Base-by-base conservation (phyloP, 2,797 vertebrate species). In the Molothrus aeneus region DNA sequence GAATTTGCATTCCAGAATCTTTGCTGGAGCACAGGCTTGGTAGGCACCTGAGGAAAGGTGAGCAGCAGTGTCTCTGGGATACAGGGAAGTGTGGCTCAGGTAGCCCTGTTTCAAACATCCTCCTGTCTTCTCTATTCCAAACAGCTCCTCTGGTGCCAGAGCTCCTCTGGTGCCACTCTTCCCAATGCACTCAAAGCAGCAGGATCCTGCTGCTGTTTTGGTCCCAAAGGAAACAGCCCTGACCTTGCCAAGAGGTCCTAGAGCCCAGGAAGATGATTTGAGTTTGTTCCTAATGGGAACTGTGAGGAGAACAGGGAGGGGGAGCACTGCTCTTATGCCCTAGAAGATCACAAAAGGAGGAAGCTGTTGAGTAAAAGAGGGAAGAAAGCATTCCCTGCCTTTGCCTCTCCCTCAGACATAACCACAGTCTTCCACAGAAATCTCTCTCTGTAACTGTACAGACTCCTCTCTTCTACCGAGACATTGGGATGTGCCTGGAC, bases 101-200 rank as follows among this genome's bases (percentile, higher is more conserved):
- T 4, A 75, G 15, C 13, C 24, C 17, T 74, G 6, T n/a, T 43
- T 66, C 4, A 80, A 47, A 43, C 17, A 32, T 9, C 10, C 38
- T 82, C 8, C 18, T 5, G 1, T 26, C 59, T 65, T 34, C 40
- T 6, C 22, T 6, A 7, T 7, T 61, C 21, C 48, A 42, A 14
- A 17, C 25, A 43, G 32, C 13, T 78, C 9, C 43, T 50, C 40
- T 6, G 6, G 31, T 4, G 3, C 6, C 38, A 8, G 57, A 54
- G 25, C 13, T 77, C 11, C 42, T 50, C 32, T 7, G 5, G 31
- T 4, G 3, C 6, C 43, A 8, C 13, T 68, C 40, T 69, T 10
- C 20, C 24, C 13, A 19, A 12, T 2, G 16, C 16, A 10, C n/a
- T 20, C 0, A 0, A 13, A 61, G 34, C 0, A 3, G 21, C 45